These are phyloP conservation scores for Eupithecia vulgata DNA, from an alignment of 2,888 invertebrate species.

Conservation along the genomic window DNA sequence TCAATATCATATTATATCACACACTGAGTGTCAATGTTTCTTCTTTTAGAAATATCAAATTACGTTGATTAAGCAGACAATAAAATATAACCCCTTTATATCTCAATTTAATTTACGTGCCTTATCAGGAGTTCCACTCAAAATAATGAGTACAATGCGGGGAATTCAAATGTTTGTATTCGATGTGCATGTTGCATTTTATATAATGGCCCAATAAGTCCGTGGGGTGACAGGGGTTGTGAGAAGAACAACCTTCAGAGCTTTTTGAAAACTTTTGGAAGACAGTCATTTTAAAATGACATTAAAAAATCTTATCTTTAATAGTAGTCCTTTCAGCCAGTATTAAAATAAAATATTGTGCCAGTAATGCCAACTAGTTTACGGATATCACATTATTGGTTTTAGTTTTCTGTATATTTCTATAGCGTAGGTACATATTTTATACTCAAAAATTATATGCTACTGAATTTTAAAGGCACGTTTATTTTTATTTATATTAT, in stretches of 20 bases:
- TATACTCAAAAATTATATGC: too few species aligned
- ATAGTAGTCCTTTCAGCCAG: neutral
- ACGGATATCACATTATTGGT: too few species aligned
- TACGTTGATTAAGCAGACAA: constrained; percentile 34
- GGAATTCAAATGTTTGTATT: constrained; percentile 4
- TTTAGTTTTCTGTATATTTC: too few species aligned
- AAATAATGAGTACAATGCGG: constrained; percentile 11
- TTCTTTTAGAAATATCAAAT: neutral
- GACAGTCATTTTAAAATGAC: neutral
- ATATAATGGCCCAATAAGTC: neutral
- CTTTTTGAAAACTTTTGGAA: too few species aligned
- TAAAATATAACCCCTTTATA: constrained; percentile 41
- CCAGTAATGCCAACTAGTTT: too few species aligned
- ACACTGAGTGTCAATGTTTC: neutral
- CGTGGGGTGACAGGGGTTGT: too few species aligned
- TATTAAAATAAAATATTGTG: constrained; percentile 21
- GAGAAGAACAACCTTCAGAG: too few species aligned
- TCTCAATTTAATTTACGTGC: constrained; percentile 21
- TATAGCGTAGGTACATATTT: too few species aligned
- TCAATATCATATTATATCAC: too few species aligned
- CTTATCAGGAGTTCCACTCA: constrained; percentile 25
- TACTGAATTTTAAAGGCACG: too few species aligned
- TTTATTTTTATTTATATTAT: too few species aligned
- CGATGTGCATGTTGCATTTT: neutral
- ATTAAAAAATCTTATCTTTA: neutral